Evolutionary conservation across 2,113 vertebrate species (phyloP), one percentile per base, ranked within the genome.

Genomic region (Rhinolophus ferrumequinum): DNA sequence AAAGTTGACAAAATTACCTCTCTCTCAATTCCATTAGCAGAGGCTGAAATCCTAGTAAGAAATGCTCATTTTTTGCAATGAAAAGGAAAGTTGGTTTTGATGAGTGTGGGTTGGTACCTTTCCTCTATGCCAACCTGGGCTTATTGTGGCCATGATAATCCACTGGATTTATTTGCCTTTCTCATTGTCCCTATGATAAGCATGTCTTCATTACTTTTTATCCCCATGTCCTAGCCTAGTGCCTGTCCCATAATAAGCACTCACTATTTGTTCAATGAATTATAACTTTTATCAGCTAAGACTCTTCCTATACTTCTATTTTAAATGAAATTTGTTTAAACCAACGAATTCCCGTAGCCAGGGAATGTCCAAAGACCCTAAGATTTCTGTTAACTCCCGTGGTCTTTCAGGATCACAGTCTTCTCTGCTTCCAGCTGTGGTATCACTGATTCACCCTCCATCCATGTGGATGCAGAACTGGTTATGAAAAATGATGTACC

Each of bases 241-340:
- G 8, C 28, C 77, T 84, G 47, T 11, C 8, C 52, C 16, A 47
- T 52, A 72, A 30, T 82, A 88, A 77, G 16, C 44, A 83, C 56
- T 83, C 58, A 70, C 1, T 86, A 54, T 77, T 88, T 64, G 4
- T 62, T 77, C 38, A 88, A 10, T 52, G 33, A 91, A 58, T 76
- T 79, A 50, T 35, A 77, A 58, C 28, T 86, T 87, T 64, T 69
- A 38, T 54, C 13, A 24, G 28, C 6, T 21, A 21, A 86, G 73
- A 86, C 33, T 88, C 66, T 94, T 82, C 19, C 58, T 64, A 12
- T 8, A 35, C 2, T 86, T 92, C 67, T 80, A 50, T 77, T 86
- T 93, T 72, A 82, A 14, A 73, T 81, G 8, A 52, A 41, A 77
- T 87, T 47, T 77, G 47, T 90, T 93, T 90, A 83, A 96, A 70